These are phyloP conservation scores for Neodiprion virginianus DNA, from an alignment of 1,140 invertebrate species.

Conservation along the genomic window DNA sequence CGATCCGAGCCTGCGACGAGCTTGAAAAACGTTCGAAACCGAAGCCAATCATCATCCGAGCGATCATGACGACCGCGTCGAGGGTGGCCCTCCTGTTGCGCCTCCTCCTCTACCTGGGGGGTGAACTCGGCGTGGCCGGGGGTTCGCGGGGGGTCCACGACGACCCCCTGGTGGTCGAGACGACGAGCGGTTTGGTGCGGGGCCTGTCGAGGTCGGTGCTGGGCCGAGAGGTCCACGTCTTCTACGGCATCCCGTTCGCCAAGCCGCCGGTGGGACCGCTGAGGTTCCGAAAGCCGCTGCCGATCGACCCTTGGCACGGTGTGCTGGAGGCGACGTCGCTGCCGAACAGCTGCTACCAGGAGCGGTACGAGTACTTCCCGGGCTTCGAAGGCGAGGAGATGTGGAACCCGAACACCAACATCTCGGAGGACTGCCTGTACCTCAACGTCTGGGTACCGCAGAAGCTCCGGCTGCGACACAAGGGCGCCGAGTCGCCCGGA, in stretches of 20 bases:
- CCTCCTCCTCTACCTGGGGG: background rate
- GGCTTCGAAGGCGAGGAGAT: conserved; percentile 91
- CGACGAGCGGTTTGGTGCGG: conserved; percentile 78
- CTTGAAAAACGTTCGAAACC: too few relatives aligned
- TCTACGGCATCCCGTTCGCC: conserved; percentile 94
- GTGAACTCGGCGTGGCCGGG: conserved; percentile 36
- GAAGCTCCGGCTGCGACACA: conserved; percentile 72
- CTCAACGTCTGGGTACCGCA: conserved; percentile 92
- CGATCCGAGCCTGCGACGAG: too few relatives aligned
- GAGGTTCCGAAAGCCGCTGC: conserved; percentile 85
- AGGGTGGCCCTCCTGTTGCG: conserved; percentile 15
- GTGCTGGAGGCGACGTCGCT: conserved; percentile 78
- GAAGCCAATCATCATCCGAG: too few relatives aligned
- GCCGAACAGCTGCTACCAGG: conserved; percentile 86
- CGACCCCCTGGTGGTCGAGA: conserved; percentile 80
- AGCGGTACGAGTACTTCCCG: conserved; percentile 86
- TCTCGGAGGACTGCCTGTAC: conserved; percentile 93
- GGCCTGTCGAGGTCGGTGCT: conserved; percentile 78
- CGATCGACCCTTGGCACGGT: conserved; percentile 86
- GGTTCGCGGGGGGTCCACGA: conserved; percentile 66
- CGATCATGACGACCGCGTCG: conserved; percentile 3
- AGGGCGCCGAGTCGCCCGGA: conserved; percentile 61
- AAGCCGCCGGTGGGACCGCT: conserved; percentile 88
- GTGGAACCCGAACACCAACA: conserved; percentile 94
- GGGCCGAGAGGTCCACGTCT: conserved; percentile 85